phyloP scores from a whole-genome alignment of 2,113 vertebrate species.

The Microtus montanus region DNA sequence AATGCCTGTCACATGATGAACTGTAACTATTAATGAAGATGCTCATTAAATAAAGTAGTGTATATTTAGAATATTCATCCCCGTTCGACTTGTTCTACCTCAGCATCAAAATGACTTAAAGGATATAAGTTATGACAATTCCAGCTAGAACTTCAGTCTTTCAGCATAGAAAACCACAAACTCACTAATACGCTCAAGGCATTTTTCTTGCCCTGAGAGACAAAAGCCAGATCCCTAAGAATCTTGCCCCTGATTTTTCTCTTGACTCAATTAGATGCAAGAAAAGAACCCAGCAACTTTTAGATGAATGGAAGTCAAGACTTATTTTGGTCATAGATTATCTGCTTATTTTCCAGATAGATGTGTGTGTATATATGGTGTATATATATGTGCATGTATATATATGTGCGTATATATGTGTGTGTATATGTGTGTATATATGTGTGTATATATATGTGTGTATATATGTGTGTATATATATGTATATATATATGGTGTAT shows the following conservation, averaged over 20 bases:
- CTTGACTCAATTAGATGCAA: slow-evolving; percentile 51
- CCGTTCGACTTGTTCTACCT: slow-evolving; percentile 32
- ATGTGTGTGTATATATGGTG: no score
- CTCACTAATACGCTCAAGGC: neutral
- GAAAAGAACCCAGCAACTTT: slow-evolving; percentile 17
- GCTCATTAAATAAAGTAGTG: slow-evolving; percentile 52
- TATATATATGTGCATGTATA: rapidly evolving
- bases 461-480: no score
- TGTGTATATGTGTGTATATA: rapidly evolving
- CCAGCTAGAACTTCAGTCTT: slow-evolving; percentile 11
- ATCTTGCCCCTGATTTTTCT: slow-evolving; percentile 7
- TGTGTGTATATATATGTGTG: no score
- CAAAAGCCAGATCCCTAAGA: slow-evolving; percentile 1
- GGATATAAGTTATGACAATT: slow-evolving; percentile 32
- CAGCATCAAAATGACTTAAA: slow-evolving; percentile 50
- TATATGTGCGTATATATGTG: rapidly evolving
- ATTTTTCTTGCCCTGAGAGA: slow-evolving; percentile 29
- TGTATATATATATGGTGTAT: rapidly evolving
- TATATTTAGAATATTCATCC: slow-evolving; percentile 63
- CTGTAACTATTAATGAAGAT: slow-evolving; percentile 46
- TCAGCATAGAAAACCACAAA: slow-evolving; percentile 17
- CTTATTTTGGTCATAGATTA: slow-evolving; percentile 26
- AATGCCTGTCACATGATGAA: neutral
- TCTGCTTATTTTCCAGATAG: neutral
- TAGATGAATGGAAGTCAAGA: neutral